Evolutionary conservation across 2,797 vertebrate species (phyloP).

Genomic region (Typhlichthys subterraneus): DNA sequence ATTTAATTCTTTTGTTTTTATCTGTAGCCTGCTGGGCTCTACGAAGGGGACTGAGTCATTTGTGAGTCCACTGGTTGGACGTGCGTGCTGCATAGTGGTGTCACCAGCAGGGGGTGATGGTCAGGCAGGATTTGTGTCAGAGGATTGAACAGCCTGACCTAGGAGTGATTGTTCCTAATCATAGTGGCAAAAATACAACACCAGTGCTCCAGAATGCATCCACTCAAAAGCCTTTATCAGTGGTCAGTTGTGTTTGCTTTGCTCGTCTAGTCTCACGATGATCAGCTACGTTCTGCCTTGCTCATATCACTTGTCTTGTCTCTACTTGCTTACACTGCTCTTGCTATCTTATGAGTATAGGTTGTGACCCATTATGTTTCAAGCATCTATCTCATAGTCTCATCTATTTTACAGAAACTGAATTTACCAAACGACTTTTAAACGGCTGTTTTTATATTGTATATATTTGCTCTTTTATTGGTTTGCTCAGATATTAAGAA

Average conservation of each 20-base stretch:
- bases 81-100: slow-evolving; percentile 45
- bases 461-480: slow-evolving; percentile 66
- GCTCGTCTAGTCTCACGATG: slow-evolving; percentile 53
- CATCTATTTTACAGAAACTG: slow-evolving; percentile 64
- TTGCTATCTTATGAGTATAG: slow-evolving; percentile 47
- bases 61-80: slow-evolving; percentile 56
- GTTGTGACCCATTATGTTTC: slow-evolving; percentile 65
- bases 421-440: slow-evolving; percentile 79
- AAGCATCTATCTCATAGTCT: slow-evolving; percentile 53
- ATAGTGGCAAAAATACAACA: slow-evolving; percentile 14
- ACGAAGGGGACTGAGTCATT: slow-evolving; percentile 45
- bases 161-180: slow-evolving; percentile 54
- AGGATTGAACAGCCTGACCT: slow-evolving; percentile 52
- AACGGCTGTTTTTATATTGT: slow-evolving; percentile 78
- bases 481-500: slow-evolving; percentile 70
- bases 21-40: slow-evolving; percentile 30
- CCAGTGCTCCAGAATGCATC: slow-evolving; percentile 52
- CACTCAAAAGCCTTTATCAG: slow-evolving; percentile 57
- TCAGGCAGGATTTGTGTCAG: slow-evolving; percentile 21
- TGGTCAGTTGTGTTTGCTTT: slow-evolving; percentile 56
- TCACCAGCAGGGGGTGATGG: slow-evolving; percentile 39
- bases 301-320: slow-evolving; percentile 46
- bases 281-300: slow-evolving; percentile 65
- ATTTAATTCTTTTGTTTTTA: slow-evolving; percentile 26
- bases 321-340: slow-evolving; percentile 52